These are phyloP conservation scores for Anoura caudifer DNA, from an alignment of 2,113 vertebrate species.

Conservation along the genomic window DNA sequence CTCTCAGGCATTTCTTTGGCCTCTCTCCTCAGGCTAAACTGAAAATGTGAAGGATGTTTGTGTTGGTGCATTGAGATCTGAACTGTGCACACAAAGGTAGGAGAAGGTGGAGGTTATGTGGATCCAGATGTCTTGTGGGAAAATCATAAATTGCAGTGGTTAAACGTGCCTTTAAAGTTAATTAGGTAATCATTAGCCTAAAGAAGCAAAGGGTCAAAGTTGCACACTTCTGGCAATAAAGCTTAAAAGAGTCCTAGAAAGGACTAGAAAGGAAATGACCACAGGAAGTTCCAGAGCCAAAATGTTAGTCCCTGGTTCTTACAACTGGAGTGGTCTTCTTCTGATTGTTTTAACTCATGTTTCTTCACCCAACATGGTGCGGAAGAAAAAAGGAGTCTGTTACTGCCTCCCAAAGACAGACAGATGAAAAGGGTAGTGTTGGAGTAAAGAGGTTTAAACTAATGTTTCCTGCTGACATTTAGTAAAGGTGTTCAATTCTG, in stretches of 20 bases:
- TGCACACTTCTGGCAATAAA: constrained; percentile 72
- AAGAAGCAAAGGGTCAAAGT: constrained; percentile 76
- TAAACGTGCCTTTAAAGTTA: constrained; percentile 72
- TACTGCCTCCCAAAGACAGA: not conserved
- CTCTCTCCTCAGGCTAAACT: constrained; percentile 66
- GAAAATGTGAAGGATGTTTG: constrained; percentile 71
- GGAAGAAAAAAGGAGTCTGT: not conserved
- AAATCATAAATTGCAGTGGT: constrained; percentile 66
- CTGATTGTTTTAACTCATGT: not conserved
- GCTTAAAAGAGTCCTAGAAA: constrained; percentile 56
- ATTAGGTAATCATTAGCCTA: constrained; percentile 71
- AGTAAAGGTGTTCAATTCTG: not conserved
- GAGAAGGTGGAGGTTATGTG: constrained; percentile 79
- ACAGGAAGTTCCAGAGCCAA: constrained; percentile 66
- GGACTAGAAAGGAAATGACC: constrained; percentile 43
- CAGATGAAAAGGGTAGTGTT: not conserved
- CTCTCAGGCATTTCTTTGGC: constrained; percentile 61
- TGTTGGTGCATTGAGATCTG: constrained; percentile 69
- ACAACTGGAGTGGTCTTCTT: not conserved
- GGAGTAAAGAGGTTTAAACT: not conserved
- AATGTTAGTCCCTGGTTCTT: not conserved
- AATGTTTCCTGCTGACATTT: not conserved
- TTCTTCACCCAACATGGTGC: not conserved
- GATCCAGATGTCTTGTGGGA: constrained; percentile 65
- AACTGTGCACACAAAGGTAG: constrained; percentile 77